phyloP scores from a whole-genome alignment of 2,113 vertebrate genomes.

The Pangasianodon hypophthalmus region DNA sequence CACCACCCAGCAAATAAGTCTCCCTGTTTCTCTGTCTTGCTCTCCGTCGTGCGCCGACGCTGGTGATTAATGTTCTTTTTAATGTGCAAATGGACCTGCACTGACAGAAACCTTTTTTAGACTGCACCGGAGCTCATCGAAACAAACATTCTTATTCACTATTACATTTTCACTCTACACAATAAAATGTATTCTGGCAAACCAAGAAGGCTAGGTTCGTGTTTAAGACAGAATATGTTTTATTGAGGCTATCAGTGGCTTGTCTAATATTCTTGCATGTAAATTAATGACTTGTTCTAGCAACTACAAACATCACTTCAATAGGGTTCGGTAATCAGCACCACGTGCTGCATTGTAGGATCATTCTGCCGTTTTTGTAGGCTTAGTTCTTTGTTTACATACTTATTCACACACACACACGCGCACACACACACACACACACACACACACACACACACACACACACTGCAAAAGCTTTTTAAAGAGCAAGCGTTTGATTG shows the following conservation, averaged over 20 bases:
- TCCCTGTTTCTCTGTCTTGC: not conserved
- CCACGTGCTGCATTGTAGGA: not conserved
- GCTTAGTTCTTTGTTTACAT: not conserved
- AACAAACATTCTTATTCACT: not conserved
- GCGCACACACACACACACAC: not conserved
- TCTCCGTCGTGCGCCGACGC: not conserved
- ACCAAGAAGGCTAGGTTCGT: not conserved
- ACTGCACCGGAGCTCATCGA: not conserved
- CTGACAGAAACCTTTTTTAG: slow-evolving; percentile 27
- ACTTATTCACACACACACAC: not conserved
- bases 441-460: not conserved
- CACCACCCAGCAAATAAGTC: slow-evolving; percentile 33
- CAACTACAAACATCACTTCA: not conserved
- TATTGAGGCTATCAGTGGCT: not conserved
- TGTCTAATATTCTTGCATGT: no score
- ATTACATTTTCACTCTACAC: slow-evolving; percentile 4
- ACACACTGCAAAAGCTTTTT: not conserved
- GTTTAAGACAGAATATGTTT: no score
- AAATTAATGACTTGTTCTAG: not conserved
- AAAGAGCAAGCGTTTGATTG: not conserved
- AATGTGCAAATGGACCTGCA: slow-evolving; percentile 50
- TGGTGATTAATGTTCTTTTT: slow-evolving; percentile 48
- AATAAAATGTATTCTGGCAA: not conserved
- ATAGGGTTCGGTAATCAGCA: not conserved
- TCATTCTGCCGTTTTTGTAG: not conserved